Evolutionary conservation across 2,797 vertebrate species (phyloP).

Genomic region (Gambelia wislizenii): DNA sequence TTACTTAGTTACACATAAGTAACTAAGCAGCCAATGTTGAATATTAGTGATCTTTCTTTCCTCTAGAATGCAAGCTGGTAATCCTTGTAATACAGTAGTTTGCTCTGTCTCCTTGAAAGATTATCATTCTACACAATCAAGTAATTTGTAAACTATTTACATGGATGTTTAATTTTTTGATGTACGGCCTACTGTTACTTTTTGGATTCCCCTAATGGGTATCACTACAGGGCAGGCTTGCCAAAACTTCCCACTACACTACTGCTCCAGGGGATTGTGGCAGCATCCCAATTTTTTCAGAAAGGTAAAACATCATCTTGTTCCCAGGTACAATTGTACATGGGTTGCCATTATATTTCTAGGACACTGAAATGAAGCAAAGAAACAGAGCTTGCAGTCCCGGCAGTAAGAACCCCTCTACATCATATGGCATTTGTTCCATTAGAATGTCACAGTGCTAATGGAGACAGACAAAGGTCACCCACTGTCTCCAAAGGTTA

Average conservation of each 20-base stretch:
- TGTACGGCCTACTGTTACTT: background rate
- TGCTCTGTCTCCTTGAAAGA: background rate
- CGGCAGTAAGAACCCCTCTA: background rate
- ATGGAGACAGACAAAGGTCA: conserved; percentile 47
- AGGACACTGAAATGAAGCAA: background rate
- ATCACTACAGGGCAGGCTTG: too few relatives aligned
- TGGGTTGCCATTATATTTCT: background rate
- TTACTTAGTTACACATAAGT: too few relatives aligned
- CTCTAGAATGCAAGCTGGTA: background rate
- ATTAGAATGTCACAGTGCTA: conserved; percentile 39
- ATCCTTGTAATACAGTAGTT: background rate
- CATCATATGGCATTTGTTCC: background rate
- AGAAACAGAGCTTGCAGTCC: background rate
- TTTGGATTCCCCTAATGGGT: background rate
- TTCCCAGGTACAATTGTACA: background rate
- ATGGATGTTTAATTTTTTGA: background rate
- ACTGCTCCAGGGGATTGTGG: too few relatives aligned
- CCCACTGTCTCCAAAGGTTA: conserved; percentile 66
- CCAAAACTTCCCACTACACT: too few relatives aligned
- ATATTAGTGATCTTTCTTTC: background rate
- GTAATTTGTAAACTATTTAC: background rate
- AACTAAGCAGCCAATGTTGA: too few relatives aligned
- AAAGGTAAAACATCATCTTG: background rate
- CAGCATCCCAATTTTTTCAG: background rate
- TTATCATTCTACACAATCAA: background rate